These are phyloP conservation scores for Drosophila quadrilineata DNA, from an alignment of 1,140 invertebrate genomes.

Conservation along the genomic window DNA sequence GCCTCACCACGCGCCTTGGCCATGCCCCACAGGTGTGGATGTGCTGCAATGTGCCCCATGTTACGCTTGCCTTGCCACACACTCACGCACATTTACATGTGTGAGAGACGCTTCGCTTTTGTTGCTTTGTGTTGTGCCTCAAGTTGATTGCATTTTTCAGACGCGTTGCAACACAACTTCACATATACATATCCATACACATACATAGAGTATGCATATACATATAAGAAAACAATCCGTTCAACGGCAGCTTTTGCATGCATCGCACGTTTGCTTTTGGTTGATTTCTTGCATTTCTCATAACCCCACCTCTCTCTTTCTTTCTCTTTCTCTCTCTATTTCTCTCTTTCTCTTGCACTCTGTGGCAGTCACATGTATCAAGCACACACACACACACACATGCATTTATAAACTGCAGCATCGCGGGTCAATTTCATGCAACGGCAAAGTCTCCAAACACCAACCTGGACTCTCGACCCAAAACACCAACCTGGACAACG, in stretches of 20 bases:
- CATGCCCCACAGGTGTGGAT: constrained; percentile 30
- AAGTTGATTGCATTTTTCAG: constrained; percentile 78
- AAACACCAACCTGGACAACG: constrained; percentile 56
- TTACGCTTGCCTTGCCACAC: constrained; percentile 52
- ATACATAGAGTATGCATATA: constrained; percentile 22
- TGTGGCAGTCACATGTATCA: constrained; percentile 37
- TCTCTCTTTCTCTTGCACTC: too few species aligned
- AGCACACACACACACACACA: constrained; percentile 48
- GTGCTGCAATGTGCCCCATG: constrained; percentile 30
- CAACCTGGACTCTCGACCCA: constrained; percentile 6
- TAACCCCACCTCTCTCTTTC: constrained; percentile 18
- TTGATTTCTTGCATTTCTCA: constrained; percentile 78
- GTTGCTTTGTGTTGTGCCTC: constrained; percentile 69
- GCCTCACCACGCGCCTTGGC: too few species aligned
- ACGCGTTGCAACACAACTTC: constrained; percentile 32
- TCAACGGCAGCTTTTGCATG: constrained; percentile 62
- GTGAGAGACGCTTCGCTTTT: too few species aligned
- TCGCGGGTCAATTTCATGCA: constrained; percentile 76
- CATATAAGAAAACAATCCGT: constrained; percentile 69
- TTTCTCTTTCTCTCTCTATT: too few species aligned
- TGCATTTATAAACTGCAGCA: constrained; percentile 70
- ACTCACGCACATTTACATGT: constrained; percentile 51
- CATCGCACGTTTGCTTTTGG: constrained; percentile 75
- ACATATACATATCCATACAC: too few species aligned
- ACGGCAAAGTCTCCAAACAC: too few species aligned